Evolutionary conservation across 2,888 invertebrate species (phyloP), one percentile per base, ranked within the genome.

Genomic region (Neoaliturus tenellus): DNA sequence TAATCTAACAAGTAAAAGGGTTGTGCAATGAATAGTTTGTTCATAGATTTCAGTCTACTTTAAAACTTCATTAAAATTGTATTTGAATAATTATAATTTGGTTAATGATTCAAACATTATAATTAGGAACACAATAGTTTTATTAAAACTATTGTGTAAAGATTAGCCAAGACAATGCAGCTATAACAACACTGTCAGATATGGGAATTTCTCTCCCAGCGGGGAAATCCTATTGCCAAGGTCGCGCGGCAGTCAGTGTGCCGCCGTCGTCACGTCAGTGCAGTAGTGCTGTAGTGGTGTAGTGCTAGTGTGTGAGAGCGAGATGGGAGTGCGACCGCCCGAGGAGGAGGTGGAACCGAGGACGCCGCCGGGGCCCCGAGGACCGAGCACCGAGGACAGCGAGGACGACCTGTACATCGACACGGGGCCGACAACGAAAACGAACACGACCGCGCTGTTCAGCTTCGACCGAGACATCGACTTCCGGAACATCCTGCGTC

Each of bases 271-370:
- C 23, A 23, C 20, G 5, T 2, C 62, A 62, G 62, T 31, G 17
- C 12, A 28, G 28, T 62, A 62, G 62, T 62, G 55, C 25, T 48
- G n/a, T n/a, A n/a, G n/a, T n/a, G n/a, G n/a, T n/a, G n/a, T 35
- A 35, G 35, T 17, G 69, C 3, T 23, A 39, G 33, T 31, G 35
- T 33, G 33, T 5, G 31, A 31, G 44, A 8, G 33, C 14, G 23
- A 28, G 20, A 78, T 78, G 78, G 78, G 78, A 28, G 78, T 78
- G n/a, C 33, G 28, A n/a, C 48, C 44, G n/a, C 55, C 78, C 20
- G 31, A 28, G 6, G 1, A 2, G 55, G 78, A 55, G 20, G 78
- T 33, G 33, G 78, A 35, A 31, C 78, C 78, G 3, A 48, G 48
- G 31, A 78, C 51, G n/a, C 78, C 78, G 20, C 33, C 78, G 28